Evolutionary conservation across 2,888 invertebrate genomes (phyloP).

Genomic region (Ormyrus pomaceus): DNA sequence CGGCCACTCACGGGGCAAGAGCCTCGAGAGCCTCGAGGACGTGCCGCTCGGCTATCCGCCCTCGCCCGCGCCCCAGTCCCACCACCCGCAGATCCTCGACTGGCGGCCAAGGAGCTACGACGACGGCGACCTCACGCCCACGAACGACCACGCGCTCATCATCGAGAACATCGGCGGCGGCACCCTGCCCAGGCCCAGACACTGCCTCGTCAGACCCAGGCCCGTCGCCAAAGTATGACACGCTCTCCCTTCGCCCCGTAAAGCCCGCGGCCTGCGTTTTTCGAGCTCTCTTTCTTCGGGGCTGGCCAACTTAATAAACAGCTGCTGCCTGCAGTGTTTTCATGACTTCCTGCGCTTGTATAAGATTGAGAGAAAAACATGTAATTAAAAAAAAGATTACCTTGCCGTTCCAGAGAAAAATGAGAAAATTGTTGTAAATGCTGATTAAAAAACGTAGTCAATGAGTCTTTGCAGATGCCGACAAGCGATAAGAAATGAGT

Average conservation of each 20-base stretch:
- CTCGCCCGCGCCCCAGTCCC: slow-evolving; percentile 69
- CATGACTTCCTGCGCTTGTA: no score
- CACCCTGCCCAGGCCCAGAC: slow-evolving; percentile 89
- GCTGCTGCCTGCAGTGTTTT: no score
- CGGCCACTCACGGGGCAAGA: slow-evolving; percentile 83
- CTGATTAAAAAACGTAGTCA: background rate
- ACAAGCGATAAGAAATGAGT: no score
- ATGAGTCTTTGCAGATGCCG: no score
- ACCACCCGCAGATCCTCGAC: slow-evolving; percentile 72
- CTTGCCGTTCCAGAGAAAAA: no score
- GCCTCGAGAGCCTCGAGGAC: slow-evolving; percentile 90
- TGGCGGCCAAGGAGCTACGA: slow-evolving; percentile 88
- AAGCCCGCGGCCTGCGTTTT: no score
- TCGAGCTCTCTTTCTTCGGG: no score
- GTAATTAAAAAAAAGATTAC: no score
- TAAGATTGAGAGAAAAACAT: no score
- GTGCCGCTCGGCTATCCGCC: slow-evolving; percentile 76
- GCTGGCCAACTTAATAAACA: no score
- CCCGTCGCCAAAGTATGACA: slow-evolving; percentile 85
- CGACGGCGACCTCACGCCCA: slow-evolving; percentile 93
- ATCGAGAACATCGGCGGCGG: slow-evolving; percentile 85
- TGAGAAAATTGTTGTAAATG: no score
- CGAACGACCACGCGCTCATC: slow-evolving; percentile 82
- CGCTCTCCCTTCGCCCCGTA: no score
- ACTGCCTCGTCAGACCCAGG: slow-evolving; percentile 86